A percentile compares a stretch with the other conserved stretches of the same genome.
phyloP scores from a whole-genome alignment of 2,888 invertebrate species.

The Charanyca ferruginea region DNA sequence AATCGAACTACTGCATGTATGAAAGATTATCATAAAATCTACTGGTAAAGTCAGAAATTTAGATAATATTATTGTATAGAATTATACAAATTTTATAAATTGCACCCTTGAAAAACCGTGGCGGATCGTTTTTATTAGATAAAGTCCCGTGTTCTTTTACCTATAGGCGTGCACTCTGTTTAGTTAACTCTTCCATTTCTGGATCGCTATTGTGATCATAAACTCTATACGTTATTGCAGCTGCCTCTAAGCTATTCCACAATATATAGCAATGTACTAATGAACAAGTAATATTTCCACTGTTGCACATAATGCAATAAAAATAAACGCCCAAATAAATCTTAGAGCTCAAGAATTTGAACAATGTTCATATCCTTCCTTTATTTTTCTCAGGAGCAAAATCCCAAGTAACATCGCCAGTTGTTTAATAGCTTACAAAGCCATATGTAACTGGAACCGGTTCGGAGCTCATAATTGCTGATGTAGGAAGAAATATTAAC shows the following conservation, averaged over 20 bases:
- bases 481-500: slow-evolving; percentile 13
- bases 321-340: slow-evolving; percentile 57
- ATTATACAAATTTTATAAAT: too few species aligned
- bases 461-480: slow-evolving; percentile 44
- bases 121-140: too few species aligned
- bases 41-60: too few species aligned
- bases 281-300: slow-evolving; percentile 33
- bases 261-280: slow-evolving; percentile 45
- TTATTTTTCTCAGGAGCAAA: slow-evolving; percentile 50
- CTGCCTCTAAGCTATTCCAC: slow-evolving; percentile 49
- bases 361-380: slow-evolving; percentile 43
- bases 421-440: slow-evolving; percentile 25
- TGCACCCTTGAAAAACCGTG: too few species aligned
- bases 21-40: too few species aligned
- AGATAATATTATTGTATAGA: too few species aligned
- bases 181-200: slow-evolving; percentile 7
- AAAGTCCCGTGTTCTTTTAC: too few species aligned
- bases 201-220: slow-evolving; percentile 49
- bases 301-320: slow-evolving; percentile 51
- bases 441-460: slow-evolving; percentile 42
- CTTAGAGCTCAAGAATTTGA: slow-evolving; percentile 43
- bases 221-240: slow-evolving; percentile 54
- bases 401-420: slow-evolving; percentile 28
- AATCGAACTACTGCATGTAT: too few species aligned
- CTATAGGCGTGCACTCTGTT: not conserved